Percentiles rank a stretch among this genome's conserved stretches.
phyloP scores from a whole-genome alignment of 2,888 invertebrate genomes.

The Odontomyia ornata region DNA sequence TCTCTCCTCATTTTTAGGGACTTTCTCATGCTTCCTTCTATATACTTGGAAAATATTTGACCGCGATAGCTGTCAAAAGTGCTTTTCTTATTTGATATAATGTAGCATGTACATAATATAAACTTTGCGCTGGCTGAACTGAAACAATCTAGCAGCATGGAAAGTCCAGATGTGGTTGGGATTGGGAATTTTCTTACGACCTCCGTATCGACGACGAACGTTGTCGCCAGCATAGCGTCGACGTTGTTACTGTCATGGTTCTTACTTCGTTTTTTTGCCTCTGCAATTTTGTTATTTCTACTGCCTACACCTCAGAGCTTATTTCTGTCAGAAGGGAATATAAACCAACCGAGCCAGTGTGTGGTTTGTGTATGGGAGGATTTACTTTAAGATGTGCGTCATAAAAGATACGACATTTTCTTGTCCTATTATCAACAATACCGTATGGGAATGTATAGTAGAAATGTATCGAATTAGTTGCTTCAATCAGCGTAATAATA shows the following conservation, averaged over 20 bases:
- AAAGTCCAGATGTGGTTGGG: constrained; percentile 41
- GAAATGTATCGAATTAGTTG: neutral
- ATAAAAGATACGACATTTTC: constrained; percentile 30
- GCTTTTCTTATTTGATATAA: neutral
- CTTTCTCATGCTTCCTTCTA: constrained; percentile 22
- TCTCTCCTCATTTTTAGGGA: constrained; percentile 33
- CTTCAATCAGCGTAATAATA: neutral
- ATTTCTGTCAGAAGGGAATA: constrained; percentile 38
- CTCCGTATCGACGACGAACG: constrained; percentile 6
- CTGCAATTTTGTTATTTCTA: constrained; percentile 15
- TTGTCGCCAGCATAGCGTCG: constrained; percentile 24
- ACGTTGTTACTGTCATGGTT: constrained; percentile 13
- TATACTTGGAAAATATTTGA: constrained; percentile 34
- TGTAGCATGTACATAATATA: constrained; percentile 6
- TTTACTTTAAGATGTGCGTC: constrained; percentile 39
- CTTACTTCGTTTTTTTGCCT: constrained; percentile 1
- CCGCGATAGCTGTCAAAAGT: constrained; percentile 39
- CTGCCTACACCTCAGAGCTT: constrained; percentile 25
- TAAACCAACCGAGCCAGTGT: neutral
- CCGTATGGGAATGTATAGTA: neutral
- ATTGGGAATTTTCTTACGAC: constrained; percentile 34
- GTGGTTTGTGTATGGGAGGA: constrained; percentile 28
- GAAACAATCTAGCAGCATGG: neutral
- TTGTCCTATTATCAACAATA: constrained; percentile 2
- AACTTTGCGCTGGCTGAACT: neutral